phyloP scores from a whole-genome alignment of 2,113 vertebrate species.

The Calyptomena viridis region DNA sequence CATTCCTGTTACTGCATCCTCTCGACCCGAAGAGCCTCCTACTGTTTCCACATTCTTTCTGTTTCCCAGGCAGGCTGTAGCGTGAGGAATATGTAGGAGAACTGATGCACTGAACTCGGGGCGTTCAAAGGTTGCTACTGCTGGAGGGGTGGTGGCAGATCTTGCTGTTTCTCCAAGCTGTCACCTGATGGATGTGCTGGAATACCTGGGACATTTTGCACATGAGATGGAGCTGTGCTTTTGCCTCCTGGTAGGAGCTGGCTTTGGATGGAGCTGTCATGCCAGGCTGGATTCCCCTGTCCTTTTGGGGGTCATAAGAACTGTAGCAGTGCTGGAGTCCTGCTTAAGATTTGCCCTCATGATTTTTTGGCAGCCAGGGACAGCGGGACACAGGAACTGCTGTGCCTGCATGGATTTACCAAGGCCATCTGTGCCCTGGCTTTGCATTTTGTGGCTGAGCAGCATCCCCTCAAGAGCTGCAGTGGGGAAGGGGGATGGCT shows the following conservation, averaged over 20 bases:
- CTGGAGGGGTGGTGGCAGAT: background rate
- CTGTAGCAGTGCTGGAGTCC: rapidly evolving
- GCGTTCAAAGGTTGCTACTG: background rate
- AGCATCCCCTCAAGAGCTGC: background rate
- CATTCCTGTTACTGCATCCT: background rate
- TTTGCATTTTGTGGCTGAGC: background rate
- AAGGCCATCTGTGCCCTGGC: background rate
- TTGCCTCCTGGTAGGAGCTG: background rate
- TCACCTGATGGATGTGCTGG: background rate
- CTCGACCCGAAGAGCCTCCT: background rate
- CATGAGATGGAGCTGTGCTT: background rate
- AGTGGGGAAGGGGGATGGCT: background rate
- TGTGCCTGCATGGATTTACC: background rate
- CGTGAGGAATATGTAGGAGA: background rate
- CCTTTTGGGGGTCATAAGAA: background rate
- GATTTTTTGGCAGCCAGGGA: background rate
- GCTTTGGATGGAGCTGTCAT: rapidly evolving
- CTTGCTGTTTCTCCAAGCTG: background rate
- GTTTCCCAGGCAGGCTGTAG: background rate
- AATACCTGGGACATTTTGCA: background rate
- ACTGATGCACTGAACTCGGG: background rate
- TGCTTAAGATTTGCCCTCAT: background rate
- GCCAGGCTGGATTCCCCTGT: background rate
- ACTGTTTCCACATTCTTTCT: background rate
- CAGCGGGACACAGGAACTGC: background rate